Percentiles rank a stretch among this genome's conserved stretches.
These are phyloP conservation scores for Podocnemis expansa DNA, from an alignment of 2,113 vertebrate genomes.

Conservation along the genomic window DNA sequence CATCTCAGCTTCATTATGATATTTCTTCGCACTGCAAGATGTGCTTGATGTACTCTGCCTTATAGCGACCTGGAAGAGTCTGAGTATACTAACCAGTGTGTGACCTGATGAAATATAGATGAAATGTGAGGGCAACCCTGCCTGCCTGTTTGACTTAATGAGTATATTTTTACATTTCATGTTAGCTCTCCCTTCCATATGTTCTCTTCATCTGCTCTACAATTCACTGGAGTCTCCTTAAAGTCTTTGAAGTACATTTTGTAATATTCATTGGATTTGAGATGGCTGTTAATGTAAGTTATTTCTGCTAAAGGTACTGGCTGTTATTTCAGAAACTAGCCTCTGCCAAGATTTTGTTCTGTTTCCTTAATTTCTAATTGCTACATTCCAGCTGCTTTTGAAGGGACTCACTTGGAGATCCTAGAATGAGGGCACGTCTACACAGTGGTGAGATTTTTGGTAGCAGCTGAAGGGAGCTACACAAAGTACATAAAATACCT, in stretches of 20 bases:
- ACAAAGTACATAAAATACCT: too few species aligned
- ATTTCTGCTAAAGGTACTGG: background rate
- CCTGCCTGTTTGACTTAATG: background rate
- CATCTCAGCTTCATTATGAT: background rate
- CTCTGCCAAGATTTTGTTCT: background rate
- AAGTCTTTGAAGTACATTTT: background rate
- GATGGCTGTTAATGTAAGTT: background rate
- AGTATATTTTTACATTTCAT: background rate
- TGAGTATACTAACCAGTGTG: background rate
- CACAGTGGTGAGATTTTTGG: too few species aligned
- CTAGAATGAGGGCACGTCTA: background rate
- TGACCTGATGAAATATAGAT: background rate
- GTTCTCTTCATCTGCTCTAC: background rate
- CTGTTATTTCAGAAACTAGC: background rate
- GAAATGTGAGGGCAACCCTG: conserved; percentile 1
- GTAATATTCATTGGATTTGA: background rate
- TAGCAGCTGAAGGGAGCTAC: too few species aligned
- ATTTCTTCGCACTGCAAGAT: background rate
- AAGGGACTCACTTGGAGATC: background rate
- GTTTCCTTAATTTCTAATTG: background rate
- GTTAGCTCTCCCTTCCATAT: background rate
- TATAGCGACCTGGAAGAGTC: background rate
- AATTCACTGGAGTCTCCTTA: conserved; percentile 1
- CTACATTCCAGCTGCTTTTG: background rate
- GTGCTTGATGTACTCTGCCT: background rate